These are phyloP conservation scores for Melanotaenia boesemani DNA, from an alignment of 2,797 vertebrate genomes.

Conservation along the genomic window DNA sequence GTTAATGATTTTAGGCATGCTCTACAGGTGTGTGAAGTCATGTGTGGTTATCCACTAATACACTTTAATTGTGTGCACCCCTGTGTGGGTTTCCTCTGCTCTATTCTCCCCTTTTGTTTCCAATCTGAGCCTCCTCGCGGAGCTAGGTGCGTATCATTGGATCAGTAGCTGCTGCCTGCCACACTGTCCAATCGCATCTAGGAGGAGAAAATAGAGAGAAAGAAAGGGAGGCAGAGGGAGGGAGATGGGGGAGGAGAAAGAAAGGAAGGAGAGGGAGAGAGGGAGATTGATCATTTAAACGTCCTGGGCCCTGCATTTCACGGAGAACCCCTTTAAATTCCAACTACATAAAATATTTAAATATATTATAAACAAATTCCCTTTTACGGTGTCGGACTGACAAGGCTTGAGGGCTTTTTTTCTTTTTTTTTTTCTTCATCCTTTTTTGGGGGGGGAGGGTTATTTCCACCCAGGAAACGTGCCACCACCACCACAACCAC, in stretches of 20 bases:
- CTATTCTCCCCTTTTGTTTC: slow-evolving; percentile 20
- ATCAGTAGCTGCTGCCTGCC: slow-evolving; percentile 79
- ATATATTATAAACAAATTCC: not conserved
- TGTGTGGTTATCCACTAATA: slow-evolving; percentile 15
- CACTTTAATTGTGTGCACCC: slow-evolving; percentile 25
- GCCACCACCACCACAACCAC: slow-evolving; percentile 44
- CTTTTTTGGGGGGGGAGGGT: slow-evolving; percentile 9
- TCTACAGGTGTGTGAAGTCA: slow-evolving; percentile 53
- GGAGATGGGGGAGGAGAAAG: slow-evolving; percentile 45
- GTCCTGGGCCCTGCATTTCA: slow-evolving; percentile 75
- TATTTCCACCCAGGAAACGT: slow-evolving; percentile 59
- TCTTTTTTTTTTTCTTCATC: not conserved
- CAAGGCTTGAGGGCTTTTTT: slow-evolving; percentile 27
- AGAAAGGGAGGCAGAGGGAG: slow-evolving; percentile 29
- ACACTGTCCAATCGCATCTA: slow-evolving; percentile 81
- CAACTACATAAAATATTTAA: slow-evolving; percentile 1
- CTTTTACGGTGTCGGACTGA: slow-evolving; percentile 12
- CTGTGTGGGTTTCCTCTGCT: slow-evolving; percentile 8
- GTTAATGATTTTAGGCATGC: slow-evolving; percentile 7
- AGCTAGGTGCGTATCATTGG: slow-evolving; percentile 79
- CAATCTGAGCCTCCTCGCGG: slow-evolving; percentile 44
- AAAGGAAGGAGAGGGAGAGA: slow-evolving; percentile 37
- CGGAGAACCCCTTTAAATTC: slow-evolving; percentile 49
- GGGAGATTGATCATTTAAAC: slow-evolving; percentile 78
- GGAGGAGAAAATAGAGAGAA: slow-evolving; percentile 57